Base-by-base conservation (phyloP, 2,113 vertebrate genomes). In the Sinocyclocheilus maitianheensis region DNA sequence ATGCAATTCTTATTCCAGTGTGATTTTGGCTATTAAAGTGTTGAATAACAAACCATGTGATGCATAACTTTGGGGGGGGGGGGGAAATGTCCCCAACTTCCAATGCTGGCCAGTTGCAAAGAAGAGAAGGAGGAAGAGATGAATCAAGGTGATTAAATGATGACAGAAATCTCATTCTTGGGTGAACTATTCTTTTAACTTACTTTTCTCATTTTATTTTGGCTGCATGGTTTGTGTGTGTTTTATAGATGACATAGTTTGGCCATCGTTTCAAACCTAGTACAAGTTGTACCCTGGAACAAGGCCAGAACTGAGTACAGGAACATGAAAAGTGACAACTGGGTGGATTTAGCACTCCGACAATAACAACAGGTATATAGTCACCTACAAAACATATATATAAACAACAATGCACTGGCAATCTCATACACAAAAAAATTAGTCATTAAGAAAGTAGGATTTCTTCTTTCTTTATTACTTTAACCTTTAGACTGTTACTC, bases 241-340 rank as follows among this genome's bases (percentile, higher is more conserved):
- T 78, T 88, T 86, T 87, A 85, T 86, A 81, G 90, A 87, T 89
- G 89, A 90, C 87, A 89, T 77, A 83, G 84, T 89, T 90, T 83
- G 63, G 86, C 51, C 87, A 80, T 85, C 51, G 74, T 86, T 86
- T 79, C 53, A 76, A 71, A 92, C 93, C 93, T 93, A 91, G 93
- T 92, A 94, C 93, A 90, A 65, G 85, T 89, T 90, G 93, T 93
- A 92, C 93, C 75, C 88, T 71, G 84, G 89, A 88, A 18, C 4
- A 51, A 22, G 69, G 83, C 89, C 90, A 93, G 89, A 85, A 86
- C 89, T 89, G 89, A 82, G 87, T 83, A 86, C 77, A 3, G 12
- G 63, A 91, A 87, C 58, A 85, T 88, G 82, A 85, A 48, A 62
- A 75, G 46, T 3, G 18, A 88, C 81, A 90, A 88, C 78, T 20